Evolutionary conservation across 2,113 vertebrate species (phyloP).

Genomic region (Phasianus colchicus): DNA sequence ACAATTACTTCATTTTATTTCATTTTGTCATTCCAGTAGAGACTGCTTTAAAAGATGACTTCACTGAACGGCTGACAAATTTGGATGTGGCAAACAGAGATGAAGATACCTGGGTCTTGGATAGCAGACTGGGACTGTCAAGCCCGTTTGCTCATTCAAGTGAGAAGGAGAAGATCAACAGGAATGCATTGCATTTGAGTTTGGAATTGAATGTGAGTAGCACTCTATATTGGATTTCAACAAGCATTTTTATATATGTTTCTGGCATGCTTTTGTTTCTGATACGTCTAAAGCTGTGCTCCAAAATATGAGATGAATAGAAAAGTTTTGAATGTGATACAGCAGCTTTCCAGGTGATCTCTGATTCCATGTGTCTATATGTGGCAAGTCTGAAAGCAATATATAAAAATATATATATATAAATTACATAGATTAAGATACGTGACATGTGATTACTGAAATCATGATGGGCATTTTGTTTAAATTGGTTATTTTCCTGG

Average conservation of each 20-base stretch:
- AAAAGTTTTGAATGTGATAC: not conserved
- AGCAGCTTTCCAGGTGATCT: constrained; percentile 3
- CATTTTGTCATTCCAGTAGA: constrained; percentile 63
- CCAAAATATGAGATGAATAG: not conserved
- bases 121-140: constrained; percentile 63
- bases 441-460: not conserved
- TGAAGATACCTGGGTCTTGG: constrained; percentile 71
- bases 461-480: not conserved
- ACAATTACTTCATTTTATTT: constrained; percentile 28
- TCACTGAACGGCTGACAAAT: constrained; percentile 61
- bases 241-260: not conserved
- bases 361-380: not conserved
- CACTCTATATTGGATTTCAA: not conserved
- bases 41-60: constrained; percentile 67
- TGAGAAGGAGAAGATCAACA: constrained; percentile 73
- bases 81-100: constrained; percentile 68
- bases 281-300: not conserved
- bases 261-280: not conserved
- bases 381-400: not conserved
- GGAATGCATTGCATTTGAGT: constrained; percentile 67
- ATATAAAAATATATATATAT: not conserved
- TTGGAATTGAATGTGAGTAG: constrained; percentile 81
- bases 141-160: constrained; percentile 53
- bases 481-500: not conserved
- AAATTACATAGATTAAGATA: not conserved